Conservation (phyloP, 2,888 invertebrate species). For the Eledone cirrhosa region DNA sequence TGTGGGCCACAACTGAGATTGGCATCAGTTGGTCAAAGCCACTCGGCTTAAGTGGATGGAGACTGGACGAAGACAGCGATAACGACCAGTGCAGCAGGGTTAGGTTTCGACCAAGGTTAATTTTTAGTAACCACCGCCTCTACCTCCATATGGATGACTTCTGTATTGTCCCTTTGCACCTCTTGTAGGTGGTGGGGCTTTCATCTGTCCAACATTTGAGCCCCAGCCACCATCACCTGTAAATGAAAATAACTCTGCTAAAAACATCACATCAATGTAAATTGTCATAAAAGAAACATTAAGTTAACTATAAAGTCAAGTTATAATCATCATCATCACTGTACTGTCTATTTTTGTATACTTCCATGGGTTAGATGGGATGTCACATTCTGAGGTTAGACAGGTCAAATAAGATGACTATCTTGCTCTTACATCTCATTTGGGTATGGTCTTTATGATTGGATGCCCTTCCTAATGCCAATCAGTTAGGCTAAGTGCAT, state of each 20-base stretch:
- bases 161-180: constrained; percentile 42
- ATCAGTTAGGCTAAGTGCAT: too few relatives aligned
- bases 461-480: too few relatives aligned
- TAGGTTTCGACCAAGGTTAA: not conserved
- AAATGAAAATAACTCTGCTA: constrained; percentile 20
- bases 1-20: constrained; percentile 27
- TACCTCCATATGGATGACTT: constrained; percentile 44
- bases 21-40: constrained; percentile 25
- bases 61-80: constrained; percentile 24
- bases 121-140: constrained; percentile 31
- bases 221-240: constrained; percentile 31
- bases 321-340: too few relatives aligned
- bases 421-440: too few relatives aligned
- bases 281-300: not conserved
- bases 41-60: constrained; percentile 12
- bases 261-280: not conserved
- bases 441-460: too few relatives aligned
- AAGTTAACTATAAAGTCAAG: too few relatives aligned
- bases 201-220: constrained; percentile 34
- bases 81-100: constrained; percentile 26
- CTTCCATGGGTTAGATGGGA: too few relatives aligned
- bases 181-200: constrained; percentile 37
- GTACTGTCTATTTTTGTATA: too few relatives aligned
- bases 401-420: too few relatives aligned
- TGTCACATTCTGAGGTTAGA: too few relatives aligned